phyloP scores from a whole-genome alignment of 2,888 invertebrate species.

The Polylopha cassiicola region DNA sequence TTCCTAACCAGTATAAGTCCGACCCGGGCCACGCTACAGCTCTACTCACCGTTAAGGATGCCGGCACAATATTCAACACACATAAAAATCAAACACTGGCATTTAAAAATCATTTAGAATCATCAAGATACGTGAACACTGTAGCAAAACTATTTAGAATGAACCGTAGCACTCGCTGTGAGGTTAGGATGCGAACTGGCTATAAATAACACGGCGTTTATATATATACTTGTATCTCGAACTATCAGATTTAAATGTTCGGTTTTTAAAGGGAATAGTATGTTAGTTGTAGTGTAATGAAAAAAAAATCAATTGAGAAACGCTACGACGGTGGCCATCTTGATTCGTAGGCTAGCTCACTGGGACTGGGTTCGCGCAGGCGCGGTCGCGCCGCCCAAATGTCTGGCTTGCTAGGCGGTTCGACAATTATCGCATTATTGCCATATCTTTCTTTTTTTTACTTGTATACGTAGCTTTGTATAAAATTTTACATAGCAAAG shows the following conservation, averaged over 20 bases:
- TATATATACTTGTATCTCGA: conserved; percentile 20
- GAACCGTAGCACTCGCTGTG: conserved; percentile 1
- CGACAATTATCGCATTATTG: conserved; percentile 8
- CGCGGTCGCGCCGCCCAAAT: conserved; percentile 45
- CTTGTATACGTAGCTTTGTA: background rate
- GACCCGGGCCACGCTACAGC: no score
- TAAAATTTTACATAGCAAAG: no score
- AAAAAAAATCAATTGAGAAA: conserved; percentile 66
- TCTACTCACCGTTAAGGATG: no score
- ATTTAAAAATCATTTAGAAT: conserved; percentile 3
- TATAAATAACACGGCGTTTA: background rate
- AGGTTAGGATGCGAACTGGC: conserved; percentile 12
- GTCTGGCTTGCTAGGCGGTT: conserved; percentile 26
- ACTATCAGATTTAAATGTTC: conserved; percentile 23
- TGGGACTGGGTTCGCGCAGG: conserved; percentile 51
- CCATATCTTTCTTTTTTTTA: background rate
- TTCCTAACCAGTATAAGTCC: background rate
- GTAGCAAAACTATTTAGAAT: no score
- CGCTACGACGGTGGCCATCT: conserved; percentile 61
- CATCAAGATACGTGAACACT: no score
- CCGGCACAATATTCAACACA: no score
- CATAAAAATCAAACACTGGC: no score
- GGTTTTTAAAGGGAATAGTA: conserved; percentile 32
- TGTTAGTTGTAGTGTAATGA: conserved; percentile 43
- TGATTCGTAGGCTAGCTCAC: conserved; percentile 50